Evolutionary conservation across 2,113 vertebrate species (phyloP), one percentile per base, ranked within the genome.

Genomic region (Aix galericulata): DNA sequence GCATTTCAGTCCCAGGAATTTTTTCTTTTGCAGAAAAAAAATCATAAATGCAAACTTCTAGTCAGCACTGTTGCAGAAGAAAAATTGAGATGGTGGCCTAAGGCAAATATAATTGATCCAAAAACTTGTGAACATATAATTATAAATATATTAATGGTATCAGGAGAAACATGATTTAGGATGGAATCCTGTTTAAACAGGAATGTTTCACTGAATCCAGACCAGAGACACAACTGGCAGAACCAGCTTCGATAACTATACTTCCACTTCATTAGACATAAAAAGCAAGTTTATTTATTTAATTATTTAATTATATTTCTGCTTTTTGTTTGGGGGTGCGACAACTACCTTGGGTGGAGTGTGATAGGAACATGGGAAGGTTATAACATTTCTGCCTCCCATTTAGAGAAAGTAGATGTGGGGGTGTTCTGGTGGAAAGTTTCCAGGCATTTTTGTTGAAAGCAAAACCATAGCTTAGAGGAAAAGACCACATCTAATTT

Each of bases 1-100:
- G 89, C 18, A 2, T 79, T 32, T 88, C 31, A 73, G n/a, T 40
- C 23, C 13, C 4, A 3, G 32, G 25, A 66, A 55, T 27, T 8
- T 46, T 86, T 84, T 50, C 6, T 75, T 89, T 68, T 75, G 8
- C 13, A 91, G 27, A 14, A 86, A 90, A 92, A 92, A 74, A n/a
- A 23, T 29, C 18, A 16, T 34, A 44, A 82, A n/a, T 34, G 4
- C 3, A 73, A 91, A 55, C 1, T 46, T 87, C 44, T 56, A 59
- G 13, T 4, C 38, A 76, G 8, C 26, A 17, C 9, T 56, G 23
- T 6, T 32, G 26, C 36, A 76, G 50, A 53, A 84, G 9, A 36
- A 80, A 80, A 56, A 6, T n/a, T 31, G 63, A 58, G 90, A 46
- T 8, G 21, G 26, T 58, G 12, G 9, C 17, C 26, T 48, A 29